Percentiles rank a stretch among this genome's conserved stretches.
These are phyloP conservation scores for Notamacropus eugenii DNA, from an alignment of 2,797 vertebrate species.

Conservation along the genomic window DNA sequence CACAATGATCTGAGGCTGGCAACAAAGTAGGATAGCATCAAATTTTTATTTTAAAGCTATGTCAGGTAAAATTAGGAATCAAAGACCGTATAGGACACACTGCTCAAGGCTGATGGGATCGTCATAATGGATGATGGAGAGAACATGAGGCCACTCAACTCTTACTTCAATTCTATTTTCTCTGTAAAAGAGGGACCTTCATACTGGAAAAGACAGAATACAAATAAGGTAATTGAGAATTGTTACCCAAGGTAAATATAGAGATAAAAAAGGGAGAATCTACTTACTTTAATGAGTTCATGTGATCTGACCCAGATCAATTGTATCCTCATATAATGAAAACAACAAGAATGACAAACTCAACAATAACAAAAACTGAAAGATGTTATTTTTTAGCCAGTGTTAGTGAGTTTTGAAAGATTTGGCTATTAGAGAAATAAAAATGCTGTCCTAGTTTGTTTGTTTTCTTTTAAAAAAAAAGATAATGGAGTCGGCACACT, in stretches of 20 bases:
- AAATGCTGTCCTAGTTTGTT: neutral
- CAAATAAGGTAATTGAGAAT: neutral
- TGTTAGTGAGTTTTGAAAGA: neutral
- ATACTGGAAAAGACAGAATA: neutral
- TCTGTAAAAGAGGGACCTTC: neutral
- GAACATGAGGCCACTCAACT: neutral
- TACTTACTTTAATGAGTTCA: neutral
- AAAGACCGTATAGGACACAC: neutral
- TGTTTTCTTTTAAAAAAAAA: neutral
- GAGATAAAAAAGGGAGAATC: neutral
- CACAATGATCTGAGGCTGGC: neutral
- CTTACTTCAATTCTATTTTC: neutral
- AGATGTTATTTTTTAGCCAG: neutral
- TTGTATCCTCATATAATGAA: neutral
- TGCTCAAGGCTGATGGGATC: neutral
- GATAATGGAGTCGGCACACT: neutral
- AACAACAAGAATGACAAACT: neutral
- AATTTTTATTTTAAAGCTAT: neutral
- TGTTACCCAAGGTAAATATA: neutral
- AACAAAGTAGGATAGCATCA: neutral
- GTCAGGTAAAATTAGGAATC: neutral
- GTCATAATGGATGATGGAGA: neutral
- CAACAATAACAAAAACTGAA: neutral
- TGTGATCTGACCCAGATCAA: neutral
- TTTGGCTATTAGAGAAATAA: neutral